Base-by-base conservation (phyloP, 2,113 vertebrate species). In the Oreocharis arfaki region DNA sequence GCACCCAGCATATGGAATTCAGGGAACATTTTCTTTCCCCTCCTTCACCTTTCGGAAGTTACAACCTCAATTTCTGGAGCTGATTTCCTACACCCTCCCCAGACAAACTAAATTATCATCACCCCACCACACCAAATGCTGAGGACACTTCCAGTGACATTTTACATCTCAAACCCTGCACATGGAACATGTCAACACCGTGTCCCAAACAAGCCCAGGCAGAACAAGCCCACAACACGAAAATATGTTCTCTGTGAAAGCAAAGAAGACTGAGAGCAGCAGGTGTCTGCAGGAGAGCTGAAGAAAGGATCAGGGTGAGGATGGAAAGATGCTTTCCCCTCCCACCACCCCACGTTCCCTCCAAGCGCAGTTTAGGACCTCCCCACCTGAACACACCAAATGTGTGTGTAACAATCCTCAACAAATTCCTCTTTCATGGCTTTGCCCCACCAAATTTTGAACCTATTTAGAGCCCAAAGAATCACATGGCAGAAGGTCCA, bases 361-460 rank as follows among this genome's bases (percentile, higher is more conserved):
- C 24, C 7, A 64, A 37, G 37, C 13, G 33, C 47, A 57, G 13
- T 32, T 67, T 22, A 30, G 32, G 22, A 78, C 13, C 26, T 65
- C 35, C 50, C 42, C 23, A 90, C 32, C 57, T 12, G 5, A 79
- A 55, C 57, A 15, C 22, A 53, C 4, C 33, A 42, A 28, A 30
- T 4, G 42, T 1, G 0, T 14, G 21, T 0, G 3, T 1, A 44
- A 65, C 24, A 27, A 44, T 10, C 24, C n/a, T 16, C 55, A 63
- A 28, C 2, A 41, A 65, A 52, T 21, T 63, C 67, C 26, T 15
- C 41, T 68, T 33, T 8, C 41, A 0, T 9, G 19, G 13, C 41
- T 75, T 33, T 47, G 37, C 14, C 41, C 22, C 44, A 61, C 6
- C 13, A 5, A 1, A 3, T 85, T 79, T 26, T 32, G 21, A 73